Conservation (phyloP, 2,888 invertebrate species). For the Dinocampus coccinellae region DNA sequence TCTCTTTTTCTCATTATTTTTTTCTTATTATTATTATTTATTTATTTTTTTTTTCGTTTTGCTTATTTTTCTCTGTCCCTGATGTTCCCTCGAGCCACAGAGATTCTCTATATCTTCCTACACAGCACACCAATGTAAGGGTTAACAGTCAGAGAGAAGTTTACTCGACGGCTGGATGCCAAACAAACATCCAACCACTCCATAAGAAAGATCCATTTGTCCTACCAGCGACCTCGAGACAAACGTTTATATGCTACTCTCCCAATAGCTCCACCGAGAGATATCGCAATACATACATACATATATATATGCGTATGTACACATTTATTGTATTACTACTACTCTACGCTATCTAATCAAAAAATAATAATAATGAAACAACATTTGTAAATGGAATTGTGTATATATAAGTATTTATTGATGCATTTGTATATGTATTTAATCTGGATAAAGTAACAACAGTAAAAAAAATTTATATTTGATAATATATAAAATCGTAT, state of each 20-base stretch:
- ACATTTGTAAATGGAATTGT: not conserved
- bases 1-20: slow-evolving; percentile 20
- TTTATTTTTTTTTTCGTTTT: not conserved
- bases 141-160: not conserved
- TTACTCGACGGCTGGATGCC: slow-evolving; percentile 26
- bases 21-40: not conserved
- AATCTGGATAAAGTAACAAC: not conserved
- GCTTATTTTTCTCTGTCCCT: not conserved
- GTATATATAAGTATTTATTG: not conserved
- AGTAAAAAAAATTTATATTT: slow-evolving; percentile 26
- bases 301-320: too few species aligned
- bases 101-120: slow-evolving; percentile 6
- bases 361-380: too few species aligned
- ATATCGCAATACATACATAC: not conserved
- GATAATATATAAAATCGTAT: not conserved
- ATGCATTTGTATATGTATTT: not conserved
- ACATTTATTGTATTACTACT: not conserved
- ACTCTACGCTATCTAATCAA: not conserved
- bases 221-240: slow-evolving; percentile 25
- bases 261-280: slow-evolving; percentile 8
- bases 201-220: slow-evolving; percentile 16
- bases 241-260: not conserved
- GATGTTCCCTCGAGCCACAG: slow-evolving; percentile 19
- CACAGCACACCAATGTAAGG: not conserved
- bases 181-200: slow-evolving; percentile 23